phyloP scores from a whole-genome alignment of 2,113 vertebrate species.

The Heptranchias perlo region DNA sequence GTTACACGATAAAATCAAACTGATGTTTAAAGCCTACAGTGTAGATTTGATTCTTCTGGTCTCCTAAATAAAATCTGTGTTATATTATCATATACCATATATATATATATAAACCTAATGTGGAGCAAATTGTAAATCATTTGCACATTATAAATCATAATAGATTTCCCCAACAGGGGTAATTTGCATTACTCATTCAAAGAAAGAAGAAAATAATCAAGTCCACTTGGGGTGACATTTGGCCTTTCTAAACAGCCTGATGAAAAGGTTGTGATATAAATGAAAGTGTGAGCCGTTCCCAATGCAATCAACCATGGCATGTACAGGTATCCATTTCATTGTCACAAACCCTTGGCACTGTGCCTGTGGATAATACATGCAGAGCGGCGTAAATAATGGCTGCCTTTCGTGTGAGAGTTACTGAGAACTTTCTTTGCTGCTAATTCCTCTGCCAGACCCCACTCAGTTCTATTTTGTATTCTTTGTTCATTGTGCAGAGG shows the following conservation, averaged over 20 bases:
- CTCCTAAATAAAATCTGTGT: too few species aligned
- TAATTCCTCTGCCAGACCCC: constrained; percentile 31
- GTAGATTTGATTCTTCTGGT: neutral
- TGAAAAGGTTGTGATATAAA: constrained; percentile 38
- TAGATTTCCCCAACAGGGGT: neutral
- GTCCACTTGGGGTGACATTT: neutral
- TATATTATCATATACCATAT: neutral
- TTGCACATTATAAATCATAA: neutral
- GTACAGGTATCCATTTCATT: constrained; percentile 46
- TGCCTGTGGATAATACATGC: constrained; percentile 40
- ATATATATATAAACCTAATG: neutral
- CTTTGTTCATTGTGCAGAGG: constrained; percentile 20
- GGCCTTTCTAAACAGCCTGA: neutral
- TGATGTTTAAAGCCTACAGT: neutral
- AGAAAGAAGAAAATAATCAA: neutral
- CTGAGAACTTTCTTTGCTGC: constrained; percentile 36
- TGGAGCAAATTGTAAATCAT: neutral
- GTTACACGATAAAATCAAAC: neutral
- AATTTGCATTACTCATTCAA: neutral
- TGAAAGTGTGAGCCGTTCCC: constrained; percentile 38
- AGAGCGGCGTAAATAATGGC: constrained; percentile 43
- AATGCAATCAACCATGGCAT: constrained; percentile 39
- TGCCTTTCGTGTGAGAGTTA: constrained; percentile 41
- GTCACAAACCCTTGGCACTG: constrained; percentile 40
- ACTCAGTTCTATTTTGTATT: constrained; percentile 29